Percentiles rank a stretch among this genome's conserved stretches.
Evolutionary conservation across 1,140 invertebrate species (phyloP).

Genomic region (Drosophila gunungcola): DNA sequence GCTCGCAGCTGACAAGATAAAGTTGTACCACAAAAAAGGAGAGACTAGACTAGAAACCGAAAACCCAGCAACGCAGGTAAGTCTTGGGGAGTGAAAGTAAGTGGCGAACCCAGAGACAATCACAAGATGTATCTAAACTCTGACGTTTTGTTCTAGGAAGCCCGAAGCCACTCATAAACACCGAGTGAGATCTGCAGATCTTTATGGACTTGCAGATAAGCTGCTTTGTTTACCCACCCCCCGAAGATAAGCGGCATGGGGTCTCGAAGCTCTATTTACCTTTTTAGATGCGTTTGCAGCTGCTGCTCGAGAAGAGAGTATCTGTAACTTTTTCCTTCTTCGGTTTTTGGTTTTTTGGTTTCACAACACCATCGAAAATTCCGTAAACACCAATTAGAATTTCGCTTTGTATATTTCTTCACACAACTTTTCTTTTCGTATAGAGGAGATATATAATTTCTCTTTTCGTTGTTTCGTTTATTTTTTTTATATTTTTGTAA

Average conservation of each 20-base stretch:
- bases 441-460: slow-evolving; percentile 3
- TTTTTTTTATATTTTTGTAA: slow-evolving; percentile 17
- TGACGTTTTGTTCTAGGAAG: slow-evolving; percentile 58
- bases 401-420: slow-evolving; percentile 32
- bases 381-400: slow-evolving; percentile 27
- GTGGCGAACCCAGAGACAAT: slow-evolving; percentile 24
- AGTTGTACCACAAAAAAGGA: slow-evolving; percentile 57
- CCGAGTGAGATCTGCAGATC: slow-evolving; percentile 37
- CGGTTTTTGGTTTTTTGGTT: slow-evolving; percentile 9
- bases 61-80: slow-evolving; percentile 24
- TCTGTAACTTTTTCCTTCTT: slow-evolving; percentile 18
- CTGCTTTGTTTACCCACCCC: slow-evolving; percentile 49
- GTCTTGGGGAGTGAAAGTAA: slow-evolving; percentile 51
- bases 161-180: slow-evolving; percentile 13
- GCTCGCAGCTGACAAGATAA: slow-evolving; percentile 70
- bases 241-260: slow-evolving; percentile 55
- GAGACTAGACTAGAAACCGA: slow-evolving; percentile 27
- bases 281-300: slow-evolving; percentile 63
- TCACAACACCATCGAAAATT: slow-evolving; percentile 42
- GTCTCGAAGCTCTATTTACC: slow-evolving; percentile 61
- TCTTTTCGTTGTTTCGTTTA: slow-evolving; percentile 34
- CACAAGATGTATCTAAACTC: slow-evolving; percentile 46
- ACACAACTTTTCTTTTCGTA: slow-evolving; percentile 27
- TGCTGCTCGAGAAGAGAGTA: slow-evolving; percentile 35
- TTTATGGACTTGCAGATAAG: slow-evolving; percentile 33